Evolutionary conservation across 2,113 vertebrate species (phyloP), one percentile per base, ranked within the genome.

Genomic region (Nansenia antarctica): DNA sequence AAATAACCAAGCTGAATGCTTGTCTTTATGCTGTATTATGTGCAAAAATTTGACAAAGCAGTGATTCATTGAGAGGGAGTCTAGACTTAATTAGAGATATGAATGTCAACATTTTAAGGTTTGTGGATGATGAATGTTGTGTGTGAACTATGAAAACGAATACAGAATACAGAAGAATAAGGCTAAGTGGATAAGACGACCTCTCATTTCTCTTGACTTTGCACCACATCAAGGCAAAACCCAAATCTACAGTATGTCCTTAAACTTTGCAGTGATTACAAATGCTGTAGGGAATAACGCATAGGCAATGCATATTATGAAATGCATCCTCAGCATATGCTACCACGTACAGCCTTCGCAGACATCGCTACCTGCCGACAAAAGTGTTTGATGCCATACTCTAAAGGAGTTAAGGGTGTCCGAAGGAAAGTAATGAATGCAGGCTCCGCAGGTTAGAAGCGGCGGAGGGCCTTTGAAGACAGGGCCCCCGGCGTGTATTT

Each of bases 151-250:
- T 32, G 61, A 14, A 26, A n/a, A 32, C 24, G 27, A 27, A 57
- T 53, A 47, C 5, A 47, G n/a, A 20, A 47, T 2, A 12, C 55
- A 39, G 63, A 54, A 2, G 45, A 22, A 49, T 49, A 22, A 49
- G 20, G 45, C n/a, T 49, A 49, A n/a, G 45, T 2, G 45, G 18
- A n/a, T 12, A 18, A 20, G 18, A 20, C 20, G 45, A 20, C 45
- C 6, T n/a, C n/a, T 6, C 45, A n/a, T 20, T 49, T 49, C 18
- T 20, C 45, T 49, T 20, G n/a, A 6, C n/a, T 49, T 49, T 6
- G n/a, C 45, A 73, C 69, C 69, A 74, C 55, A 75, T 83, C 70
- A 73, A 65, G 69, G 34, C 22, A n/a, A 37, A 83, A 73, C 77
- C 49, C 61, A 65, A n/a, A 79, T 77, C 64, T n/a, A n/a, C n/a